phyloP scores from a whole-genome alignment of 2,113 vertebrate genomes.

The Hoplias malabaricus region DNA sequence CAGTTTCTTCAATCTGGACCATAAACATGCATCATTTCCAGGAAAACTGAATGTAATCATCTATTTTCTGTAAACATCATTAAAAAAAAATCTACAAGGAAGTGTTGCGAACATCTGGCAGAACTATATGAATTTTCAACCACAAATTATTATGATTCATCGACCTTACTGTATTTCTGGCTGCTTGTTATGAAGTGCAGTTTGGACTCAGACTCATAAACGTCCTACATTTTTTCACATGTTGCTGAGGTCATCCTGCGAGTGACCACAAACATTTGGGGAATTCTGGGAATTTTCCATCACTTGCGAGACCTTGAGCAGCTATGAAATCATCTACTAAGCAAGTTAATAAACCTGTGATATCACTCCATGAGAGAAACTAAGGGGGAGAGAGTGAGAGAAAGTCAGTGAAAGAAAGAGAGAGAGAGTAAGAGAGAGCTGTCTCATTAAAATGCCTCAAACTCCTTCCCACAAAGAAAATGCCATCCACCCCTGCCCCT shows the following conservation, averaged over 20 bases:
- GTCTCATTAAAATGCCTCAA: constrained; percentile 26
- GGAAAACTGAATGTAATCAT: constrained; percentile 48
- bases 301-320: constrained; percentile 62
- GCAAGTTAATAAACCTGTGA: constrained; percentile 66
- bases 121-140: constrained; percentile 18
- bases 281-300: constrained; percentile 69
- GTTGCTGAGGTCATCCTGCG: constrained; percentile 57
- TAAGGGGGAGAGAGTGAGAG: constrained; percentile 32
- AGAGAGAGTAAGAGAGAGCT: not conserved
- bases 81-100: constrained; percentile 10
- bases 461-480: constrained; percentile 47
- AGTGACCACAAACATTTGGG: constrained; percentile 56
- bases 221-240: constrained; percentile 8
- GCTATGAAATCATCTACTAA: constrained; percentile 75
- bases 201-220: constrained; percentile 24
- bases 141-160: constrained; percentile 32
- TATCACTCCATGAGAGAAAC: constrained; percentile 44
- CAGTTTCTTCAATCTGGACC: constrained; percentile 31
- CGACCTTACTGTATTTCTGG: not conserved
- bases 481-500: constrained; percentile 37
- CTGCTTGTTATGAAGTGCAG: constrained; percentile 4
- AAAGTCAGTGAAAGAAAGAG: constrained; percentile 2
- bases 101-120: constrained; percentile 25
- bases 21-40: constrained; percentile 60
- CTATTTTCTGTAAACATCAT: constrained; percentile 39